Evolutionary conservation across 30 jellyfish, hydroid and myxozoan genomes (phyloP).

Genomic region (Sanderia malayensis): DNA sequence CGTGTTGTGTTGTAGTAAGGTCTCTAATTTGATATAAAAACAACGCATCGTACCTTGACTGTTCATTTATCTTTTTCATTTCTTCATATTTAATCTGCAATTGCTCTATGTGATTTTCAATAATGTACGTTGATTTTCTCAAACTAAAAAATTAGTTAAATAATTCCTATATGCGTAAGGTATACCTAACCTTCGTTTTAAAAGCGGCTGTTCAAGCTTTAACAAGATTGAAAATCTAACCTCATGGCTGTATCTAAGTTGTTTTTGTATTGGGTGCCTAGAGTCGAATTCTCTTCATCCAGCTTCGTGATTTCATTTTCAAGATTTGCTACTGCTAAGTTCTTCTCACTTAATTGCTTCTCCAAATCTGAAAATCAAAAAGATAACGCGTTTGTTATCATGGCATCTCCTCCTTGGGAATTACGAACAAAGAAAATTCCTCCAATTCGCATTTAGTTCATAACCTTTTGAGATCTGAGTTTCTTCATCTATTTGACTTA

Average conservation of each 20-base stretch:
- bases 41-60: neutral
- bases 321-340: neutral
- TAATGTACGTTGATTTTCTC: neutral
- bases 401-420: too few relatives aligned
- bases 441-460: too few relatives aligned
- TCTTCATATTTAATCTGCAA: neutral
- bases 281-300: neutral
- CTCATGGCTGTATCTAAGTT: slow-evolving; percentile 1
- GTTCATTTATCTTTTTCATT: neutral
- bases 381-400: too few relatives aligned
- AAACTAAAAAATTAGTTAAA: neutral
- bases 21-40: too few relatives aligned
- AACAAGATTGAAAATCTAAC: neutral
- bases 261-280: neutral
- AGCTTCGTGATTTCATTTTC: neutral
- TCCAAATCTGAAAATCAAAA: neutral
- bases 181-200: too few relatives aligned
- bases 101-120: neutral
- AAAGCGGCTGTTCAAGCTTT: too few relatives aligned
- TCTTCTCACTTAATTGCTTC: neutral
- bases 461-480: slow-evolving; percentile 24
- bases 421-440: too few relatives aligned
- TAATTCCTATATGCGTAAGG: too few relatives aligned
- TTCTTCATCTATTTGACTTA: slow-evolving; percentile 40
- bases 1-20: too few relatives aligned